Conservation (phyloP, 2,888 invertebrate species). For the Tetragonisca angustula region DNA sequence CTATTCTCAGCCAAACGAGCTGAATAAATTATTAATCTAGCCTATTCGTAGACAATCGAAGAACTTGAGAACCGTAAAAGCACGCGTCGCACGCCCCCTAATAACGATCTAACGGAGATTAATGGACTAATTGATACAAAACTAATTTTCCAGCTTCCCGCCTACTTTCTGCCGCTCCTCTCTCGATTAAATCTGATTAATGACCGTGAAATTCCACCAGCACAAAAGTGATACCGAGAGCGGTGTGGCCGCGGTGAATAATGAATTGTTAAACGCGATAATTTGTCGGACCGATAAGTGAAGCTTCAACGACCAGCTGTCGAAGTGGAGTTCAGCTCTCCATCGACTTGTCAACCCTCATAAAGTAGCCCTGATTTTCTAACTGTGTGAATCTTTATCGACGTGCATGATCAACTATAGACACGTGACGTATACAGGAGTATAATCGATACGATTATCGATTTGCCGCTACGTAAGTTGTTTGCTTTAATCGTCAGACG, state of each 20-base stretch:
- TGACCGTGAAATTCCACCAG: constrained; percentile 44
- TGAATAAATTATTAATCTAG: neutral
- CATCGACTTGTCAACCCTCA: neutral
- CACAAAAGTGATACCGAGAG: constrained; percentile 28
- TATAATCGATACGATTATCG: constrained; percentile 1
- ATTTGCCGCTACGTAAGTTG: neutral
- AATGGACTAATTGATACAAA: constrained; percentile 49
- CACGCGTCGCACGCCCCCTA: neutral
- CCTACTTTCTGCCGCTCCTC: neutral
- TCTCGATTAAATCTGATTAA: constrained; percentile 48
- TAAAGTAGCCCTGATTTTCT: neutral
- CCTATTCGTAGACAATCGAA: neutral
- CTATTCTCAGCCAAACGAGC: neutral
- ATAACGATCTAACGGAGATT: constrained; percentile 38
- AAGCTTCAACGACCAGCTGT: constrained; percentile 7
- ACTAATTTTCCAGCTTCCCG: constrained; percentile 17
- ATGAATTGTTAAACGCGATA: constrained; percentile 40
- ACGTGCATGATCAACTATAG: neutral
- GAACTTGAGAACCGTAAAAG: neutral
- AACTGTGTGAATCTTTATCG: neutral
- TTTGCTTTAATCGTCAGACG: neutral
- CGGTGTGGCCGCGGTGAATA: constrained; percentile 24
- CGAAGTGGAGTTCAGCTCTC: neutral
- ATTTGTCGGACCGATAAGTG: constrained; percentile 31
- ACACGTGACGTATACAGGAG: neutral